phyloP scores from a whole-genome alignment of 2,888 invertebrate genomes.

The Meiosimyza platycephala region DNA sequence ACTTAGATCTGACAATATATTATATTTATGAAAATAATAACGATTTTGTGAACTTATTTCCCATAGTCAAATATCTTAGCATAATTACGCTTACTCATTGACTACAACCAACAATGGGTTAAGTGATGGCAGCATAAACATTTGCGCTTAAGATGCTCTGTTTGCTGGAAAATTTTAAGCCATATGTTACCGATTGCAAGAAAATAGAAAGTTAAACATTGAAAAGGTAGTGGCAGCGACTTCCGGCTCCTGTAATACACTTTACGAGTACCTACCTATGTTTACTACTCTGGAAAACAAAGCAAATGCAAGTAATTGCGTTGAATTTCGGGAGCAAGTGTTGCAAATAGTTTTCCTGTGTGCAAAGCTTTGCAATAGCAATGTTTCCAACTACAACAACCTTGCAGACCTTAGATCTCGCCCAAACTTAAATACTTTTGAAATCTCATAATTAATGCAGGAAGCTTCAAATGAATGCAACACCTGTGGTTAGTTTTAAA shows the following conservation, averaged over 20 bases:
- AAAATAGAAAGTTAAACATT: neutral
- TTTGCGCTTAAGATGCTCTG: slow-evolving; percentile 26
- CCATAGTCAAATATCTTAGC: too few relatives aligned
- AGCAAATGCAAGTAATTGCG: neutral
- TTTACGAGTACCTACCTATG: slow-evolving; percentile 1
- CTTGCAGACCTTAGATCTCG: too few relatives aligned
- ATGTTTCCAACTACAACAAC: neutral
- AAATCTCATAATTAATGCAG: slow-evolving; percentile 68
- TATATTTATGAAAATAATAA: too few relatives aligned
- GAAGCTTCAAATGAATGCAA: slow-evolving; percentile 66
- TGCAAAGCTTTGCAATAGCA: slow-evolving; percentile 42
- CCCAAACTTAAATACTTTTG: too few relatives aligned
- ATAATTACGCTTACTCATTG: too few relatives aligned
- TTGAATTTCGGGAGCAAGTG: slow-evolving; percentile 48
- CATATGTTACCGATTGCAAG: slow-evolving; percentile 26
- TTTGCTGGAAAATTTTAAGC: slow-evolving; percentile 11
- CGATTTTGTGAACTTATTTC: too few relatives aligned
- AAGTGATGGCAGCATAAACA: neutral
- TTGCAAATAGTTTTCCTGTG: slow-evolving; percentile 58
- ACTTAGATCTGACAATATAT: too few relatives aligned
- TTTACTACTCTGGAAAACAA: neutral
- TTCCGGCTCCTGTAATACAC: slow-evolving; percentile 28
- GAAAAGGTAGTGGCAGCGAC: slow-evolving; percentile 30
- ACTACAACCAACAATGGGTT: too few relatives aligned
- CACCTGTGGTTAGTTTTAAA: slow-evolving; percentile 67